Base-by-base conservation (phyloP, 2,113 vertebrate genomes). In the Alethe castanea region DNA sequence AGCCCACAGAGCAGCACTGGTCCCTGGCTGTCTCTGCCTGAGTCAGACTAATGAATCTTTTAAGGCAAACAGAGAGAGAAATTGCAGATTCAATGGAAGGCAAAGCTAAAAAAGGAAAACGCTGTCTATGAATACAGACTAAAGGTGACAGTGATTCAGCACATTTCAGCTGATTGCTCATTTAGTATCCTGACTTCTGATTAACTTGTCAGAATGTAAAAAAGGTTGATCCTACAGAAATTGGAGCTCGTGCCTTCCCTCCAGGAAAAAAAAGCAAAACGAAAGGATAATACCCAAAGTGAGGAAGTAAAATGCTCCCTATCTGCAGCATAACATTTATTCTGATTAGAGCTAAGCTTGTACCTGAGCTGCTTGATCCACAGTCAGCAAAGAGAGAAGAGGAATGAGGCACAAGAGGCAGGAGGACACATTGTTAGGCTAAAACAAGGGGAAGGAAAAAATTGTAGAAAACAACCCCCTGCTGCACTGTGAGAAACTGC, bases 121-220 rank as follows among this genome's bases (percentile, higher is more conserved):
- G 47, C 88, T 93, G 80, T 72, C 95, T 95, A 53, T 65, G 85
- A 96, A 96, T 9, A 72, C 92, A 94, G 94, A 90, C 77, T 90
- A 95, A 97, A 97, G 94, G 95, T 93, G 94, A 96, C 95, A 94
- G 92, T 97, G 96, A 96, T 94, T 95, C 95, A 96, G 96, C 93
- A 96, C 86, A 78, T 93, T 95, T 81, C 72, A 78, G 31, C 76
- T 90, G 90, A 95, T 92, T 86, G 95, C 92, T 96, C 90, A 81
- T 93, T 96, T 95, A 71, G 65, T 11, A 83, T 24, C 94, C 77
- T 74, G 79, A 81, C 90, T 96, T 90, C 70, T 95, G 94, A 97
- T 96, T 96, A 95, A 92, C 82, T 96, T 96, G 85, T 86, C 95
- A 94, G 88, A 71, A 70, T 1, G 23, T 3, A 74, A 76, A 87